phyloP scores from a whole-genome alignment of 1,140 invertebrate genomes.

The Sycophila sp. region DNA sequence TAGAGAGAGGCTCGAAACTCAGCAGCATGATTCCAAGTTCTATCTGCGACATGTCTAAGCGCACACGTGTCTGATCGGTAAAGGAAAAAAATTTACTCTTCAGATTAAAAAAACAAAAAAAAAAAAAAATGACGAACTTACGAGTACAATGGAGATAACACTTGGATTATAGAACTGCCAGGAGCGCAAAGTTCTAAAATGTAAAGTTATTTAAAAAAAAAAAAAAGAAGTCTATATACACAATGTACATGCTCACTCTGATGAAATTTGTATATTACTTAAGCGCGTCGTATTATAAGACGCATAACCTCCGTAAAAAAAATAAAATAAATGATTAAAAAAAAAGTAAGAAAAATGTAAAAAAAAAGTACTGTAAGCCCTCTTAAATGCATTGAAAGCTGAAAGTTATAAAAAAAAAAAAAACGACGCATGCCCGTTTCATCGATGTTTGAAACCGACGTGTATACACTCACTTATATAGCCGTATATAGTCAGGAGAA shows the following conservation, averaged over 20 bases:
- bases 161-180: slow-evolving; percentile 46
- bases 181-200: slow-evolving; percentile 51
- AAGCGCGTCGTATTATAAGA: background rate
- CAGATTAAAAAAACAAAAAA: slow-evolving; percentile 6
- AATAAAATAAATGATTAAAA: background rate
- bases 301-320: background rate
- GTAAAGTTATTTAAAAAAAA: slow-evolving; percentile 22
- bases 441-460: slow-evolving; percentile 17
- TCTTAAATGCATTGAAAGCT: background rate
- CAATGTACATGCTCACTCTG: slow-evolving; percentile 11
- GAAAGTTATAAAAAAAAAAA: no score
- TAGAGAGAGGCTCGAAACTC: no score
- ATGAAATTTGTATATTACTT: slow-evolving; percentile 10
- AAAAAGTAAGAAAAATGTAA: background rate
- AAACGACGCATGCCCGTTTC: background rate
- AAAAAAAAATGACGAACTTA: slow-evolving; percentile 21
- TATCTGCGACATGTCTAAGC: slow-evolving; percentile 38
- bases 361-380: background rate
- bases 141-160: slow-evolving; percentile 2
- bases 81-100: slow-evolving; percentile 24
- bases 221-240: background rate
- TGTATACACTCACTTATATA: no score
- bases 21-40: slow-evolving; percentile 19
- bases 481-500: no score
- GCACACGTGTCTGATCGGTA: slow-evolving; percentile 36